phyloP scores from a whole-genome alignment of 1,140 invertebrate genomes.

The Chionoecetes opilio region DNA sequence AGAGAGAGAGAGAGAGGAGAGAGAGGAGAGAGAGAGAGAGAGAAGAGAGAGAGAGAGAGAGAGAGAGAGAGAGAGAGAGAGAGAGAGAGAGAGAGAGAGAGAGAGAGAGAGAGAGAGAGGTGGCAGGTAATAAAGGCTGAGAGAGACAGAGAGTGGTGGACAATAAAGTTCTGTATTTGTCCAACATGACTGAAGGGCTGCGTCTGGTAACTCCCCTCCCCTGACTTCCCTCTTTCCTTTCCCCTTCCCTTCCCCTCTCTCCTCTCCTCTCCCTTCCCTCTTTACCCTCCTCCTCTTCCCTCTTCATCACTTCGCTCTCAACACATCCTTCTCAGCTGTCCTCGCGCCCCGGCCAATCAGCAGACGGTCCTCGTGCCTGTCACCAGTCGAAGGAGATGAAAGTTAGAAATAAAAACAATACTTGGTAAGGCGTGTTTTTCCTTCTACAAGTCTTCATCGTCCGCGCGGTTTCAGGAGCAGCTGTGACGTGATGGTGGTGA shows the following conservation, averaged over 20 bases:
- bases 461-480: no score
- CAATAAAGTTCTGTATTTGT: slow-evolving; percentile 57
- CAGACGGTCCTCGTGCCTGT: background rate
- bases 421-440: background rate
- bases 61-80: slow-evolving; percentile 30
- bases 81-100: background rate
- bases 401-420: background rate
- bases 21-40: slow-evolving; percentile 29
- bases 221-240: background rate
- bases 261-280: background rate
- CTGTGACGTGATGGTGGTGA: no score
- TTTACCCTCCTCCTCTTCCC: background rate
- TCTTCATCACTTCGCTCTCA: background rate
- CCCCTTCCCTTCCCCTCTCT: background rate
- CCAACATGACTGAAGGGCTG: slow-evolving; percentile 54
- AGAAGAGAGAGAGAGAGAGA: slow-evolving; percentile 39
- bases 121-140: slow-evolving; percentile 60
- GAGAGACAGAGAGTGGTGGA: slow-evolving; percentile 51
- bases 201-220: background rate
- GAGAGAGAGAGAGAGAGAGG: slow-evolving; percentile 15
- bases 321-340: slow-evolving; percentile 20
- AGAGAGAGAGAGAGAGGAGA: background rate
- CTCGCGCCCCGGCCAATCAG: background rate
- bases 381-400: background rate
- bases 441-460: background rate